These are phyloP conservation scores for Galeopsomyia nigrocyanea DNA, from an alignment of 2,888 invertebrate species.

Conservation along the genomic window DNA sequence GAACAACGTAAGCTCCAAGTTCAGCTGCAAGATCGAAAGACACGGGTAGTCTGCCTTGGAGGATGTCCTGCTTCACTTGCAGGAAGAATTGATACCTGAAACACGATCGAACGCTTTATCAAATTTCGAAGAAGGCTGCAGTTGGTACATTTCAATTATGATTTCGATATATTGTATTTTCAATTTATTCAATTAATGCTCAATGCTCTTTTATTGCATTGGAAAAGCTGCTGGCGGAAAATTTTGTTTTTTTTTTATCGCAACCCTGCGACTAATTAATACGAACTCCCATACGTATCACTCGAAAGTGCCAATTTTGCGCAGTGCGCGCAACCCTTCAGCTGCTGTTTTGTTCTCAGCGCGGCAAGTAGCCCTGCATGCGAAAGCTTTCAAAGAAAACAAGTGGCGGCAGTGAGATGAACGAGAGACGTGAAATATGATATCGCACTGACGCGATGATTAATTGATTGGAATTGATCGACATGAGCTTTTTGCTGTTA, in stretches of 20 bases:
- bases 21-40: slow-evolving; percentile 92
- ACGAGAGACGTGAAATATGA: slow-evolving; percentile 24
- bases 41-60: slow-evolving; percentile 93
- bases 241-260: not conserved
- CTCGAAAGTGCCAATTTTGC: slow-evolving; percentile 5
- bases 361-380: not conserved
- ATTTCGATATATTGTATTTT: too few relatives aligned
- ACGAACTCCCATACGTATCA: not conserved
- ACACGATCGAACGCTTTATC: slow-evolving; percentile 49
- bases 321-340: not conserved
- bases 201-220: too few relatives aligned
- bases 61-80: slow-evolving; percentile 96
- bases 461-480: slow-evolving; percentile 28
- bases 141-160: too few relatives aligned
- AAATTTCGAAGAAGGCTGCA: too few relatives aligned
- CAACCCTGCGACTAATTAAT: not conserved
- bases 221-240: not conserved
- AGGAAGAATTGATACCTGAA: slow-evolving; percentile 96
- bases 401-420: slow-evolving; percentile 1
- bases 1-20: slow-evolving; percentile 91
- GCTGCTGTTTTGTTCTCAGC: not conserved
- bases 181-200: too few relatives aligned
- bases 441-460: slow-evolving; percentile 27
- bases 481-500: not conserved
- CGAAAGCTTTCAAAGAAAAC: slow-evolving; percentile 13